phyloP scores from a whole-genome alignment of 1,140 invertebrate species.

The Drosophila dunni region DNA sequence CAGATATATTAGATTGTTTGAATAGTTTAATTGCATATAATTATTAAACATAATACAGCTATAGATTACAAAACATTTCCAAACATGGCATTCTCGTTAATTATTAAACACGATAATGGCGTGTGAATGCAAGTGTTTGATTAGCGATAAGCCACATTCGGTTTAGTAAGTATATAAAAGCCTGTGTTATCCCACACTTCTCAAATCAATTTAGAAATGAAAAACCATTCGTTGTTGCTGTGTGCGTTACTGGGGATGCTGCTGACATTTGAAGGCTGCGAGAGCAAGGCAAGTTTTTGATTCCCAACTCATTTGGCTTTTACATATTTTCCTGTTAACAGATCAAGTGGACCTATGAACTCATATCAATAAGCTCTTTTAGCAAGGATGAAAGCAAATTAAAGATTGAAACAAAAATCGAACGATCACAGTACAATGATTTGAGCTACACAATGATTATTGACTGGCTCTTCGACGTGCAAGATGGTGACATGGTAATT shows the following conservation, averaged over 20 bases:
- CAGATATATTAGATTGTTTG: background rate
- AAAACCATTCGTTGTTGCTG: background rate
- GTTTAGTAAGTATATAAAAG: background rate
- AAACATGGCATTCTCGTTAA: background rate
- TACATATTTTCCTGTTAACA: background rate
- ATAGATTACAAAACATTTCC: background rate
- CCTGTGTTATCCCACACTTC: background rate
- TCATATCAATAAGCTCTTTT: background rate
- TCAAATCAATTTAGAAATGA: background rate
- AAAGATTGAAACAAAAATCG: background rate
- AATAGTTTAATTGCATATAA: background rate
- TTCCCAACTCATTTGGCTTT: background rate
- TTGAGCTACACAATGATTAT: background rate
- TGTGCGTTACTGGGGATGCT: background rate
- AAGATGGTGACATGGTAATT: constrained; percentile 3
- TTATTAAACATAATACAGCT: background rate
- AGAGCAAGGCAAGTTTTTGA: background rate
- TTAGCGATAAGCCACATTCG: background rate
- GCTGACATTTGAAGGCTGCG: background rate
- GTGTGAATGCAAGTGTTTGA: background rate
- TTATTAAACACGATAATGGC: constrained; percentile 4
- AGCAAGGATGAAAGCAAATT: constrained; percentile 7
- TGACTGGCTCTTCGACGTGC: background rate
- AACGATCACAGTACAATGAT: background rate
- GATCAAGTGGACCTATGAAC: constrained; percentile 3